Evolutionary conservation across 2,888 invertebrate species (phyloP).

Genomic region (Germaria angustata): DNA sequence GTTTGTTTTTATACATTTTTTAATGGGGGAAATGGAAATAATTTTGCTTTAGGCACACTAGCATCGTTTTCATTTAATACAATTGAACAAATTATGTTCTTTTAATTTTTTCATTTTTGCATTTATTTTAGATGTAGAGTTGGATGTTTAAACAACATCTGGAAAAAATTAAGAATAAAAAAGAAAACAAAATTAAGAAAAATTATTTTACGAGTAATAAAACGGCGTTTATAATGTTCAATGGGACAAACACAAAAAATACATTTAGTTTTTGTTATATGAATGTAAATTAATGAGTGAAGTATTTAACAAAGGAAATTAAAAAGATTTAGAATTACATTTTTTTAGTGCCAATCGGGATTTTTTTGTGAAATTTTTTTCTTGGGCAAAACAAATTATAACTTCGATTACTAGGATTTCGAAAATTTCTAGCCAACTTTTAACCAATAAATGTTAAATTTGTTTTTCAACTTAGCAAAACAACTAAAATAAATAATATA

Average conservation of each 20-base stretch:
- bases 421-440: background rate
- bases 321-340: background rate
- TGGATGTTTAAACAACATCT: slow-evolving; percentile 66
- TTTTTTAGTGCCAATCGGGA: slow-evolving; percentile 7
- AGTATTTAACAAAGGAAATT: background rate
- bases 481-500: slow-evolving; percentile 12
- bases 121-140: slow-evolving; percentile 34
- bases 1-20: slow-evolving; percentile 29
- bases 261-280: slow-evolving; percentile 4
- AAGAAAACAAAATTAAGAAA: slow-evolving; percentile 47
- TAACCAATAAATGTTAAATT: background rate
- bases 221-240: slow-evolving; percentile 1
- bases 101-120: too few relatives aligned
- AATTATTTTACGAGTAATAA: slow-evolving; percentile 8
- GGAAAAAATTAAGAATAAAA: slow-evolving; percentile 65
- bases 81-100: slow-evolving; percentile 45
- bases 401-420: too few relatives aligned
- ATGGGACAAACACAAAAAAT: slow-evolving; percentile 43
- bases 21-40: slow-evolving; percentile 20
- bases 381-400: too few relatives aligned
- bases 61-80: slow-evolving; percentile 52
- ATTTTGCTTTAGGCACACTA: slow-evolving; percentile 62
- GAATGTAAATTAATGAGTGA: background rate
- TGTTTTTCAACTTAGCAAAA: slow-evolving; percentile 48
- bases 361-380: background rate